Base-by-base conservation (phyloP, 2,888 invertebrate genomes). In the Germaria angustata region DNA sequence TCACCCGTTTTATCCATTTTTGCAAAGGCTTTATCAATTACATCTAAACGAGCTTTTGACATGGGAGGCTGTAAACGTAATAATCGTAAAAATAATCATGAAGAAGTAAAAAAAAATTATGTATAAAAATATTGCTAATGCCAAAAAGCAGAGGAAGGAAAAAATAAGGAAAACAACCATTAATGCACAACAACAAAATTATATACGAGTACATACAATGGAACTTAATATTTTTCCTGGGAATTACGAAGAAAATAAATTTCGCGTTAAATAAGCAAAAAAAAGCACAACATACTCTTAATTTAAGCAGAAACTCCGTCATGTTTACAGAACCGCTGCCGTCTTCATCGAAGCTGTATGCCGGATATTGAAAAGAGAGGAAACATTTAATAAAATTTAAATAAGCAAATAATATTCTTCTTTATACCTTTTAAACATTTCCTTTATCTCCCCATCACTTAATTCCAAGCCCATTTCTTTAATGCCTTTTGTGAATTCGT, bases 1-100 rank as follows among this genome's bases (percentile, higher is more conserved):
- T 98, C 97, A 0, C 95, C 95, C 2, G 95, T 94, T 90, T 94
- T 95, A 91, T 98, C 98, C 92, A 98, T 92, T 91, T 98, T 98
- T 87, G 93, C 93, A 90, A 97, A 98, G 0, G 96, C 97, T 88
- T 95, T 94, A 85, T 95, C 94, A 15, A 97, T 94, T n/a, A 97
- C 93, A 73, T 94, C 93, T 76, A 93, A 93, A 32, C 98, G 93
- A 5, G 93, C 92, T 9, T 95, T 95, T 0, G 95, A 93, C 95
- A 98, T 95, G 0, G 96, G 95, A 0, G 97, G 97, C 97, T 97
- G 90, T 9, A 65, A 55, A 53, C n/a, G 36, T 41, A 32, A 69
- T 32, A 66, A 36, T 36, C 51, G 24, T 51, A 65, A 80, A 68
- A 69, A 15, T 13, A 34, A 75, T 24, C 39, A 59, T n/a, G 69